Evolutionary conservation across 64 coral and sea anemone species (phyloP).

Genomic region (Porites australiensis): DNA sequence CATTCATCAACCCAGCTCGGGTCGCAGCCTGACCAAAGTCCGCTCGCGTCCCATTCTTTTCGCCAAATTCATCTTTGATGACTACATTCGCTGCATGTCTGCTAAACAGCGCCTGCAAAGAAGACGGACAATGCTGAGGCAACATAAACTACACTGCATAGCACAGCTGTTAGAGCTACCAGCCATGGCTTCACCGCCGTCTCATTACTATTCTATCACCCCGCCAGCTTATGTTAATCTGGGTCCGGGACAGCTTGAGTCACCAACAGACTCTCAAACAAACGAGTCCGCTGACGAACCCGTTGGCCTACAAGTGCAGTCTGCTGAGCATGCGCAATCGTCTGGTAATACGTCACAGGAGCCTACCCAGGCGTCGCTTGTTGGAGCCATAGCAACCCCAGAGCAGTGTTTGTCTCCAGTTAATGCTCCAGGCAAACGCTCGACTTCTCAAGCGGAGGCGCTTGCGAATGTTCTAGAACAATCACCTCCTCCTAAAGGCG

Average conservation of each 20-base stretch:
- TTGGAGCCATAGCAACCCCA: slow-evolving; percentile 60
- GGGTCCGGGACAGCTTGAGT: slow-evolving; percentile 56
- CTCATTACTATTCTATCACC: slow-evolving; percentile 93
- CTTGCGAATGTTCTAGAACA: slow-evolving; percentile 82
- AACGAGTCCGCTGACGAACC: slow-evolving; percentile 28
- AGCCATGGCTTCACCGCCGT: slow-evolving; percentile 88
- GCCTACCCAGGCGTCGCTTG: slow-evolving; percentile 34
- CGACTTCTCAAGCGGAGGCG: slow-evolving; percentile 74
- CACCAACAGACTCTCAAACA: slow-evolving; percentile 42
- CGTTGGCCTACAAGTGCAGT: slow-evolving; percentile 36
- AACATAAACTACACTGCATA: slow-evolving; percentile 95
- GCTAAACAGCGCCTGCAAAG: slow-evolving; percentile 94
- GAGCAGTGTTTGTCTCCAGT: slow-evolving; percentile 77
- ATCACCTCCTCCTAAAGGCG: slow-evolving; percentile 63
- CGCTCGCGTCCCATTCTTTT: slow-evolving; percentile 89
- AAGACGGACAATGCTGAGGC: slow-evolving; percentile 85
- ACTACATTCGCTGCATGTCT: slow-evolving; percentile 99
- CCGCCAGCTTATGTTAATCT: slow-evolving; percentile 88
- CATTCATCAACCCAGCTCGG: slow-evolving; percentile 96
- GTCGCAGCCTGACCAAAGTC: slow-evolving; percentile 84
- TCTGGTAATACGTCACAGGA: neutral
- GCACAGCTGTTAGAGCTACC: slow-evolving; percentile 96
- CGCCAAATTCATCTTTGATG: slow-evolving; percentile 98
- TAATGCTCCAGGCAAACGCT: slow-evolving; percentile 12
- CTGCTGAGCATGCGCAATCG: slow-evolving; percentile 11